These are phyloP conservation scores for Uria aalge DNA, from an alignment of 2,113 vertebrate species.

Conservation along the genomic window DNA sequence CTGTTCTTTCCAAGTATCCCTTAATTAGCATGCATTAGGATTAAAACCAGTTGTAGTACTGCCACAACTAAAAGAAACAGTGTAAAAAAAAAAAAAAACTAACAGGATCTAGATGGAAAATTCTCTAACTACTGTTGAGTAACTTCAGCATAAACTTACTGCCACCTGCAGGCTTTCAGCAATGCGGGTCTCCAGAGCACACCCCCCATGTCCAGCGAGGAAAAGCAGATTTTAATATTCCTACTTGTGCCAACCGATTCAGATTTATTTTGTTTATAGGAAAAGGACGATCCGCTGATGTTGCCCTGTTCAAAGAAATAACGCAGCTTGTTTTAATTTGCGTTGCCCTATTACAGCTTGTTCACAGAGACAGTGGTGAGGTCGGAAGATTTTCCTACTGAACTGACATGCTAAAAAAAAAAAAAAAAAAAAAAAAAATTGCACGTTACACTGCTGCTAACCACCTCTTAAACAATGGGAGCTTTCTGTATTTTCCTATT, in stretches of 20 bases:
- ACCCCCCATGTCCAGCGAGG: not conserved
- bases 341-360: not conserved
- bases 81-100: constrained; percentile 12
- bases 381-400: not conserved
- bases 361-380: not conserved
- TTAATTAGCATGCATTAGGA: constrained; percentile 71
- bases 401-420: not conserved
- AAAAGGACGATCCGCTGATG: not conserved
- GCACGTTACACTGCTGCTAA: not conserved
- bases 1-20: constrained; percentile 58
- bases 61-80: constrained; percentile 14
- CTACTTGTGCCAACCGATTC: not conserved
- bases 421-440: not conserved
- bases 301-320: not conserved
- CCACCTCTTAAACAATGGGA: not conserved
- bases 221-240: not conserved
- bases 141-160: constrained; percentile 61
- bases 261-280: not conserved
- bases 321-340: not conserved
- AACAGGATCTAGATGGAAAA: constrained; percentile 8
- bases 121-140: not conserved
- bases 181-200: not conserved
- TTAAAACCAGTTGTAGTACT: constrained; percentile 57
- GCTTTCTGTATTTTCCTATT: not conserved
- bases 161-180: constrained; percentile 73